phyloP scores from a whole-genome alignment of 2,113 vertebrate species.

The Psephotus haematonotus region DNA sequence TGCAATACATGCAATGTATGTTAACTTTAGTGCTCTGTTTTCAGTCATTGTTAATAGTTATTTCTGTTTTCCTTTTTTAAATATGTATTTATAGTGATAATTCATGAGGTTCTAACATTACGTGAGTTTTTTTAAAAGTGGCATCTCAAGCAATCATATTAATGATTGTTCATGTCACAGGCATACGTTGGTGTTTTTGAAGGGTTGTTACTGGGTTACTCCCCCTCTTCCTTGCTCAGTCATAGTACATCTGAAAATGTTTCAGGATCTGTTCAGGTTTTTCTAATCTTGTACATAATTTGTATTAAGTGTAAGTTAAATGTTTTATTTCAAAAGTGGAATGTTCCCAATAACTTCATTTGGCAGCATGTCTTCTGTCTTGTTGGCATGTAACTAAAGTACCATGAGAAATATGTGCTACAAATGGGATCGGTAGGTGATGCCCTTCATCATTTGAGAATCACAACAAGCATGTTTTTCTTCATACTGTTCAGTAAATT shows the following conservation, averaged over 20 bases:
- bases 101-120: slow-evolving; percentile 77
- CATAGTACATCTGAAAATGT: slow-evolving; percentile 47
- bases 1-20: slow-evolving; percentile 89
- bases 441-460: slow-evolving; percentile 62
- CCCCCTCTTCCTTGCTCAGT: slow-evolving; percentile 14
- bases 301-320: slow-evolving; percentile 87
- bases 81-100: slow-evolving; percentile 81
- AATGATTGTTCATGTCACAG: slow-evolving; percentile 68
- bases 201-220: slow-evolving; percentile 59
- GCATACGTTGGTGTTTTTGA: slow-evolving; percentile 69
- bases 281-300: slow-evolving; percentile 81
- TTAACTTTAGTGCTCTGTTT: slow-evolving; percentile 81
- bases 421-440: slow-evolving; percentile 64
- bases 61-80: slow-evolving; percentile 75
- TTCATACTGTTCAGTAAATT: slow-evolving; percentile 56
- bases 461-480: slow-evolving; percentile 60
- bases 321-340: slow-evolving; percentile 76
- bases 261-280: slow-evolving; percentile 75
- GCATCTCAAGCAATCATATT: slow-evolving; percentile 70
- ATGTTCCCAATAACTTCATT: slow-evolving; percentile 75
- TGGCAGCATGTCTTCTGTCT: slow-evolving; percentile 75
- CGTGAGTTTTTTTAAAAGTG: slow-evolving; percentile 62
- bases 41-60: slow-evolving; percentile 76
- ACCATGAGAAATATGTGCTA: slow-evolving; percentile 71
- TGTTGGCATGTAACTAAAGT: slow-evolving; percentile 68